Conservation (phyloP, 2,113 vertebrate species). For the Geococcyx californianus region DNA sequence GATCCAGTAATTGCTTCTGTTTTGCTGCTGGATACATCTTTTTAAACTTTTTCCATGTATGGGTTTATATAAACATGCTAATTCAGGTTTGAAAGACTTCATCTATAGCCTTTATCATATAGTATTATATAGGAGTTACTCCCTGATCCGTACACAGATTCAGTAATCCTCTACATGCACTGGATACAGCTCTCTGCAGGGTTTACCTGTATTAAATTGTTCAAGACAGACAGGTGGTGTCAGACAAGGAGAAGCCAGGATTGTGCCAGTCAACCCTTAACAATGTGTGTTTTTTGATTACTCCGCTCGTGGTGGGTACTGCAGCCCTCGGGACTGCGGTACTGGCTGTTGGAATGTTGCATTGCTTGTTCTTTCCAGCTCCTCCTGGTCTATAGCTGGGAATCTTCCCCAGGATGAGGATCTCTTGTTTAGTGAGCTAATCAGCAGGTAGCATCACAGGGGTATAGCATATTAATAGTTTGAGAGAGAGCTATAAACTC, state of each 20-base stretch:
- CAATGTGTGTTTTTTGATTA: not conserved
- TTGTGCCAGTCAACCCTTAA: not conserved
- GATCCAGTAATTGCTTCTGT: not conserved
- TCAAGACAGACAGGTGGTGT: not conserved
- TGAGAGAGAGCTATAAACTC: not conserved
- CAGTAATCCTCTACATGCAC: not conserved
- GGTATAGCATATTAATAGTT: not conserved
- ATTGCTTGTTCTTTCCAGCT: rapidly evolving
- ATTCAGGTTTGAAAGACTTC: not conserved
- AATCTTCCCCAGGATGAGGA: not conserved
- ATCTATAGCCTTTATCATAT: not conserved
- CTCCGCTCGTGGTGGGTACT: not conserved
- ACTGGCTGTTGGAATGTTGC: not conserved
- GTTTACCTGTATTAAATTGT: not conserved
- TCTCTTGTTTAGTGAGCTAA: not conserved
- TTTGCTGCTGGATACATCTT: not conserved
- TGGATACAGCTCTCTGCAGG: not conserved
- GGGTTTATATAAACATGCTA: not conserved
- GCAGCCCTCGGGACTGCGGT: rapidly evolving
- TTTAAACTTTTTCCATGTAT: rapidly evolving
- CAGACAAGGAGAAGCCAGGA: not conserved
- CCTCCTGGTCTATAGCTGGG: not conserved
- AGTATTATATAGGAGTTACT: rapidly evolving
- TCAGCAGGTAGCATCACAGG: not conserved
- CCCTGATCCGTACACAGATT: rapidly evolving